These are phyloP conservation scores for Parnassius glacialis DNA, from an alignment of 2,888 invertebrate genomes.

Conservation along the genomic window DNA sequence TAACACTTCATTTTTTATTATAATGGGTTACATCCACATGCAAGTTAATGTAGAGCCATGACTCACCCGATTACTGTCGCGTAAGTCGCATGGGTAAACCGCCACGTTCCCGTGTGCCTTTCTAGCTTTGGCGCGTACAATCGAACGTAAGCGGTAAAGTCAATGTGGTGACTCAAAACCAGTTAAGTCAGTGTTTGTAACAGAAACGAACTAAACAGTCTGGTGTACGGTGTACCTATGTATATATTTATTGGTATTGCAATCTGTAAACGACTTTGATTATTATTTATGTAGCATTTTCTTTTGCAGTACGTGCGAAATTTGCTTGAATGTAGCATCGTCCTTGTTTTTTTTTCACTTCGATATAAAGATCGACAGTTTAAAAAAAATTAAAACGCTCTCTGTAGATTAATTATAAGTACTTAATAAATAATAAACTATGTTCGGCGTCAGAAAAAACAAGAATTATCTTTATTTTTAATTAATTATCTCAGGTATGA, in stretches of 20 bases:
- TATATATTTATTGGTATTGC: slow-evolving; percentile 23
- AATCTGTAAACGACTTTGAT: slow-evolving; percentile 22
- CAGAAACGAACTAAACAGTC: slow-evolving; percentile 19
- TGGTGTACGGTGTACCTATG: background rate
- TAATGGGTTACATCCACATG: too few species aligned
- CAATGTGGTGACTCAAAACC: slow-evolving; percentile 24
- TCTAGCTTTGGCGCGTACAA: slow-evolving; percentile 5
- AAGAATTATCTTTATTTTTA: too few species aligned
- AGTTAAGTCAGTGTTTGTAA: slow-evolving; percentile 24
- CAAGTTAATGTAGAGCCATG: slow-evolving; percentile 7
- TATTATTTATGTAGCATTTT: slow-evolving; percentile 32
- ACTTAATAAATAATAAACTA: too few species aligned
- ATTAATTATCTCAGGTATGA: too few species aligned
- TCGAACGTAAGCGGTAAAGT: slow-evolving; percentile 14
- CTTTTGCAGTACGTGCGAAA: slow-evolving; percentile 30
- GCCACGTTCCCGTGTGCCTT: slow-evolving; percentile 13
- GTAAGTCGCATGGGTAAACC: slow-evolving; percentile 3
- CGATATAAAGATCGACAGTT: too few species aligned
- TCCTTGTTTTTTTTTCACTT: too few species aligned
- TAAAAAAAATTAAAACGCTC: too few species aligned
- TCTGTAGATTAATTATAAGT: too few species aligned
- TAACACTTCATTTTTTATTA: too few species aligned
- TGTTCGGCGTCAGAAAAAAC: too few species aligned
- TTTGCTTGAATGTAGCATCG: background rate
- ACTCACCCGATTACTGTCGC: slow-evolving; percentile 19